Conservation (phyloP, 2,888 invertebrate genomes). For the Unio delphinus region DNA sequence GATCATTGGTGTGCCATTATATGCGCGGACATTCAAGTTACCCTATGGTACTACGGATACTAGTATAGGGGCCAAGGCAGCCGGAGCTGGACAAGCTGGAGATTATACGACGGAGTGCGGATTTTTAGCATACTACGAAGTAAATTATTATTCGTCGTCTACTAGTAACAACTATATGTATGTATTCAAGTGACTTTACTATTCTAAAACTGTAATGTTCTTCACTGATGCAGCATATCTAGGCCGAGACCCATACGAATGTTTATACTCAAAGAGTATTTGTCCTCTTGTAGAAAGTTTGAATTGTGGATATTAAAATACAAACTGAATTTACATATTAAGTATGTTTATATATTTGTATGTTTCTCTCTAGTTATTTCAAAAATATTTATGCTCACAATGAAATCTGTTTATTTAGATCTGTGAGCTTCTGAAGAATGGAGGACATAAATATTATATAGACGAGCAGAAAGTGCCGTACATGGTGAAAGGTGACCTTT, state of each 20-base stretch:
- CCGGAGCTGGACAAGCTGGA: constrained; percentile 49
- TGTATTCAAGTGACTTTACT: no score
- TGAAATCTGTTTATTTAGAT: constrained; percentile 29
- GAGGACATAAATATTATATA: constrained; percentile 67
- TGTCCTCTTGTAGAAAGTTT: no score
- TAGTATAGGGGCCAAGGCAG: constrained; percentile 44
- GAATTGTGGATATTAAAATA: no score
- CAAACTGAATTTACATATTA: no score
- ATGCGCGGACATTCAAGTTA: constrained; percentile 91
- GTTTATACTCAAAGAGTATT: no score
- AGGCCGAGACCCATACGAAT: no score
- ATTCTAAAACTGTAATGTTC: no score
- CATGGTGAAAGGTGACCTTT: constrained; percentile 48
- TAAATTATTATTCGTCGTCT: constrained; percentile 1
- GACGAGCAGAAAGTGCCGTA: constrained; percentile 78
- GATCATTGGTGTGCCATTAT: constrained; percentile 94
- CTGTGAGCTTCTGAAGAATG: constrained; percentile 44
- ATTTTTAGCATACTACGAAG: constrained; percentile 61
- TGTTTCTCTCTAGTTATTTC: no score
- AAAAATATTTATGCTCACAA: background rate
- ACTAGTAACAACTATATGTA: no score
- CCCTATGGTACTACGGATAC: constrained; percentile 73
- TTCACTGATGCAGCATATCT: background rate
- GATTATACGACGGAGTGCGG: constrained; percentile 56
- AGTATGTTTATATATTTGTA: no score